Base-by-base conservation (phyloP, 2,113 vertebrate species). In the Spilogale gracilis region DNA sequence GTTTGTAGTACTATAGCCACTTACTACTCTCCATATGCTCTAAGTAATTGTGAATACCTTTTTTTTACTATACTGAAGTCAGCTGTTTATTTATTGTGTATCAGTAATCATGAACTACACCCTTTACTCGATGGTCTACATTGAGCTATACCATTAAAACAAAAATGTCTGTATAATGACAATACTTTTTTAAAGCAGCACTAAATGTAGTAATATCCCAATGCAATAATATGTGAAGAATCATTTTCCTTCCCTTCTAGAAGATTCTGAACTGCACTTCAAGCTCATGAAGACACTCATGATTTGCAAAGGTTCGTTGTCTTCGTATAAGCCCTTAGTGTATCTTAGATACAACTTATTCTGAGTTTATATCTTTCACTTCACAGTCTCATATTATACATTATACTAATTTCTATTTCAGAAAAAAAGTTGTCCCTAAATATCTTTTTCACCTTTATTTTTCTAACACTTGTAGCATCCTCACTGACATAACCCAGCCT, bases 21-120 rank as follows among this genome's bases (percentile, higher is more conserved):
- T 79, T 83, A 54, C 16, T 69, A 14, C 63, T 84, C 38, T 79
- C 50, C 45, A 63, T 82, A 89, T 69, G 13, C 3, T 89, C 54
- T 92, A 86, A 86, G 73, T 89, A 96, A 79, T 45, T 85, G 32
- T 92, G 60, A 95, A 54, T 56, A 69, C 11, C 43, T 83, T 80
- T 69, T 38, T 60, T 16, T 32, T 27, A 2, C 52, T 80, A 43
- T 43, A 50, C 12, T n/a, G 17, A 94, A 90, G 25, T 23, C 4
- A 52, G 54, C 81, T 63, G 79, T 10, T 56, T 96, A 83, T 80
- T 94, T 95, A 83, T 74, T 14, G 12, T 60, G 2, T 54, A 43
- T 86, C 43, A 45, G 7, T 73, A 69, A 89, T 81, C 48, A 93
- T 52, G 43, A 95, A 50, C 17, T 73, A 71, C 6, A 65, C 1